Conservation (phyloP, 2,888 invertebrate species). For the Lacanobia oleracea region DNA sequence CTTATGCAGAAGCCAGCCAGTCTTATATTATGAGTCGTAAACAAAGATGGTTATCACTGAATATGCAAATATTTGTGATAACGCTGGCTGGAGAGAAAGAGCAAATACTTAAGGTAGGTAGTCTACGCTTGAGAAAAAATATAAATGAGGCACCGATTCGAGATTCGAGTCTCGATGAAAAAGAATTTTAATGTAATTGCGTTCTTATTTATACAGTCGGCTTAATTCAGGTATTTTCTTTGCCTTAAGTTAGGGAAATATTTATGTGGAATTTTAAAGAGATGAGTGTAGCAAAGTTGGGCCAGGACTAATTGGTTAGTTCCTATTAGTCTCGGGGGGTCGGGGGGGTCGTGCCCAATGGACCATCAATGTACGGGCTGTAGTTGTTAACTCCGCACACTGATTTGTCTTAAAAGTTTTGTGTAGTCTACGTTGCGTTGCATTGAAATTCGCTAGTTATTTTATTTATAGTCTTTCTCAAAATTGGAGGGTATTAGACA, state of each 20-base stretch:
- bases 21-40: constrained; percentile 66
- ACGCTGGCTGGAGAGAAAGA: constrained; percentile 44
- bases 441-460: too few species aligned
- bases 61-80: constrained; percentile 69
- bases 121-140: constrained; percentile 24
- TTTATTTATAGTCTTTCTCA: too few species aligned
- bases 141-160: constrained; percentile 19
- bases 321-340: not conserved
- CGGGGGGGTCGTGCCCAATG: too few species aligned
- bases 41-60: constrained; percentile 73
- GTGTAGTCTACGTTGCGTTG: not conserved
- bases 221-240: not conserved
- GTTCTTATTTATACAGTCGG: constrained; percentile 4
- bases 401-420: not conserved
- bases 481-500: too few species aligned
- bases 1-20: constrained; percentile 52
- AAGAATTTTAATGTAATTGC: constrained; percentile 8
- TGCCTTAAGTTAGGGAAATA: not conserved
- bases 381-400: not conserved
- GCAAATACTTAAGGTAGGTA: constrained; percentile 23
- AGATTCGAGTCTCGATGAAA: constrained; percentile 33
- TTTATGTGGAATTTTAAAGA: not conserved
- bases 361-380: not conserved
- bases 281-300: not conserved
- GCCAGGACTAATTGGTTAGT: too few species aligned